Conservation (phyloP, 2,888 invertebrate genomes). For the Hypomecis punctinalis region DNA sequence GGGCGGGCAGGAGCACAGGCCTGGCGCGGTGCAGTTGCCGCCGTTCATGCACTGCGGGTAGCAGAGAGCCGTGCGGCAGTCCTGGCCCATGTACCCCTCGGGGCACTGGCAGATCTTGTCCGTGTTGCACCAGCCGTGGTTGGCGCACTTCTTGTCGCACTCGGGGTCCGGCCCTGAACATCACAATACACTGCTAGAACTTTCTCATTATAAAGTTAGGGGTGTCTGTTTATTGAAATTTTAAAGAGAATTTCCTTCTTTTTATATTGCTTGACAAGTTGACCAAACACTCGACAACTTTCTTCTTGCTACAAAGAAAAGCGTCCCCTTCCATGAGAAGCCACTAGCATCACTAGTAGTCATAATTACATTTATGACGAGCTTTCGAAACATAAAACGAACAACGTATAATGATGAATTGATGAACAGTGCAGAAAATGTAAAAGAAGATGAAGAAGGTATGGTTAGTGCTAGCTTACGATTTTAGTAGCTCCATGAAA, state of each 20-base stretch:
- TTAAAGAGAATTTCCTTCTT: too few species aligned
- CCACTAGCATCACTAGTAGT: too few species aligned
- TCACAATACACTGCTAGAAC: neutral
- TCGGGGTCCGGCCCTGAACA: conserved; percentile 92
- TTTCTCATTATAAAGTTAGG: too few species aligned
- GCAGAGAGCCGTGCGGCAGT: conserved; percentile 95
- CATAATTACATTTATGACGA: too few species aligned
- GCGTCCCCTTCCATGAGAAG: too few species aligned
- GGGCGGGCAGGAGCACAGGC: conserved; percentile 93
- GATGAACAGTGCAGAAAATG: too few species aligned
- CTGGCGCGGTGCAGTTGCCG: conserved; percentile 95
- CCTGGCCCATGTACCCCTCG: conserved; percentile 95
- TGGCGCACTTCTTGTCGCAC: conserved; percentile 94
- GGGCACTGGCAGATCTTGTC: conserved; percentile 95
- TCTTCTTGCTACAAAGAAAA: too few species aligned
- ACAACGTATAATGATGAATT: too few species aligned
- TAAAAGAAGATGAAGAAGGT: neutral
- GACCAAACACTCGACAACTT: too few species aligned
- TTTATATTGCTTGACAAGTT: too few species aligned
- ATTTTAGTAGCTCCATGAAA: conserved; percentile 1
- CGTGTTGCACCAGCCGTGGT: conserved; percentile 93
- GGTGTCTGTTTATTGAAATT: too few species aligned
- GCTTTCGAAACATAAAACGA: too few species aligned
- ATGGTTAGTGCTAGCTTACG: neutral
- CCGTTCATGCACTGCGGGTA: conserved; percentile 97